Evolutionary conservation across 53 echinoderm and acorn worm genomes (phyloP), one percentile per base, ranked within the genome.

Genomic region (Temnopleurus reevesii): DNA sequence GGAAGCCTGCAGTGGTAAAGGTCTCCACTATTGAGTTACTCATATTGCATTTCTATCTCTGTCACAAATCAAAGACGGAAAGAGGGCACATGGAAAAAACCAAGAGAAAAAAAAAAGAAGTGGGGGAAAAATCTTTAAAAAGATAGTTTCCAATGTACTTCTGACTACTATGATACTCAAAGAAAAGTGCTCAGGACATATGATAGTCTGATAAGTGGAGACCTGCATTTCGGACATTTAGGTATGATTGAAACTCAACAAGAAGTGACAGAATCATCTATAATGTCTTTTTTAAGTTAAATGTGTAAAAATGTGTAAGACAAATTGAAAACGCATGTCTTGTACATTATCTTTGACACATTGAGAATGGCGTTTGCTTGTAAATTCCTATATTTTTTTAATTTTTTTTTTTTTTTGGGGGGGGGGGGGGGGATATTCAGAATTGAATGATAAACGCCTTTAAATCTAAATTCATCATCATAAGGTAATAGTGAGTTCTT

Each of bases 1-100:
- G 12, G 51, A 8, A 33, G 83, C 83, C 83, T 83, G 30, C 35
- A 55, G 56, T 83, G 35, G 51, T 33, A 83, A 56, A 55, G 83
- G 83, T 55, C 83, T 83, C 6, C 34, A 53, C 53, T 83, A 83
- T 83, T 56, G 83, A 51, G 81, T 81, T 81, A 83, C 83, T 30
- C 36, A 56, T 83, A 83, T 83, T 83, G 83, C 83, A 53, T 83
- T 53, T 55, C 83, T 56, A 53, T 83, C 83, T 83, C 55, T 55
- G 55, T 83, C 83, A 54, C 51, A 36, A 83, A 55, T 55, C 60
- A 35, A 46, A 34, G 36, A 17, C 9, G 33, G 61, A 85, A 81
- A 59, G 1, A 83, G 55, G 33, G 53, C 19, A 23, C 71, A 19
- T 18, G 15, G 30, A 33, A 12, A 63, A 17, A 31, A 0, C 6